Evolutionary conservation across 2,888 invertebrate species (phyloP), one percentile per base, ranked within the genome.

Genomic region (Drosophila acutilabella): DNA sequence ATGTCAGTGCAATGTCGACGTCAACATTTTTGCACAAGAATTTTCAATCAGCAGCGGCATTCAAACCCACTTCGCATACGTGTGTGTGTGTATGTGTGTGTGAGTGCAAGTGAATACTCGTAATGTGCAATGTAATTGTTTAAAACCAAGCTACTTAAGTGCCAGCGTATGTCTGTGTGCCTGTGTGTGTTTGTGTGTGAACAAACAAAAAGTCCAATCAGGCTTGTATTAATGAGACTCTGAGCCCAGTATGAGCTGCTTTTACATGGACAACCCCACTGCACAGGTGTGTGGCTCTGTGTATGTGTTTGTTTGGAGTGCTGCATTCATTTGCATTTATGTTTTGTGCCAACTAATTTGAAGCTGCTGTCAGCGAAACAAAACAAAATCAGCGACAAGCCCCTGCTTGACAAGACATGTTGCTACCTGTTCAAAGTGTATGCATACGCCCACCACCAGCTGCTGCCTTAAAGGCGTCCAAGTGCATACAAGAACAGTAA

Each of bases 11-110:
- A 74, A 71, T 70, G 78, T 80, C 88, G 86, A 84, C 88, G 86
- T 82, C 86, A 80, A 82, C 86, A 88, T 88, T 88, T 88, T 88
- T 82, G 88, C 84, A 84, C 84, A 84, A 84, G 88, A 84, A 84
- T 84, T 84, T 84, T 84, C 83, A 84, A 84, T 89, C 89, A 85
- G 74, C 79, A 78, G 64, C 64, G 69, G 78, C 77, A 87, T 78
- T 81, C 71, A 74, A 33, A 30, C 50, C n/a, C 45, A 16, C 36
- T 18, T 23, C 14, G 16, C 11, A 33, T 8, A 23, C 38, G 38
- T 11, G 26, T 18, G 41, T 33, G n/a, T 6, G 54, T 11, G 41
- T 20, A 50, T 11, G 6, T 42, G 70, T 16, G 59, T 57, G 52
- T 14, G 40, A 16, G 7, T 11, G 30, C 0, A 40, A 59, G 42